Evolutionary conservation across 2,888 invertebrate genomes (phyloP), one percentile per base, ranked within the genome.

Genomic region (Xestia rhomboidea): DNA sequence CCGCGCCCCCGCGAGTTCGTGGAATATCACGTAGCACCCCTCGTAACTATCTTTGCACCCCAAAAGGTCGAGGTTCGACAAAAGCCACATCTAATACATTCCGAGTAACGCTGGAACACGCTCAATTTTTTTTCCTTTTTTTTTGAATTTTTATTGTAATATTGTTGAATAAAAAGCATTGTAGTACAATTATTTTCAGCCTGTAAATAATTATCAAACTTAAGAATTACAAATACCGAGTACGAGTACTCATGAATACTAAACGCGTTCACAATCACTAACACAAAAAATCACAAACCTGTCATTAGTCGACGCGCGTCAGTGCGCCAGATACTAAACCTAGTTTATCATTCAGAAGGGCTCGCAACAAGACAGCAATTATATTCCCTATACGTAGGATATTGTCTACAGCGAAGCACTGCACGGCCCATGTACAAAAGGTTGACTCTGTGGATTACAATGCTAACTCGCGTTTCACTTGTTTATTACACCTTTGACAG

Each of bases 1-100:
- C 70, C 69, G 62, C 66, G 15, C 60, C 62, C 62, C 66, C 57
- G n/a, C 64, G 71, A 64, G 67, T 68, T 74, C 81, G 84, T 68
- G 66, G 68, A 63, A 24, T 51, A 27, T 49, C 41, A 11, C 73
- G 38, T 30, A 44, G 68, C 70, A 18, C 49, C 30, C 41, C 34
- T n/a, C 76, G 34, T 30, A 54, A n/a, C 38, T 11, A 30, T 51
- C 18, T 72, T 41, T 27, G 13, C 30, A 62, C 67, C 51, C 67
- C 63, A 78, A 78, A 82, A 82, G 62, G 15, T 54, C 24, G 41
- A 24, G 30, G 27, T 46, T 63, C 27, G n/a, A 46, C 60, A 54
- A 81, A 60, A 54, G 10, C 24, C 30, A 69, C 57, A 21, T 11
- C 30, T 30, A 7, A 41, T 24, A 62, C n/a, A 27, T 57, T 57